Base-by-base conservation (phyloP, 2,113 vertebrate genomes). In the Ciconia stormi region DNA sequence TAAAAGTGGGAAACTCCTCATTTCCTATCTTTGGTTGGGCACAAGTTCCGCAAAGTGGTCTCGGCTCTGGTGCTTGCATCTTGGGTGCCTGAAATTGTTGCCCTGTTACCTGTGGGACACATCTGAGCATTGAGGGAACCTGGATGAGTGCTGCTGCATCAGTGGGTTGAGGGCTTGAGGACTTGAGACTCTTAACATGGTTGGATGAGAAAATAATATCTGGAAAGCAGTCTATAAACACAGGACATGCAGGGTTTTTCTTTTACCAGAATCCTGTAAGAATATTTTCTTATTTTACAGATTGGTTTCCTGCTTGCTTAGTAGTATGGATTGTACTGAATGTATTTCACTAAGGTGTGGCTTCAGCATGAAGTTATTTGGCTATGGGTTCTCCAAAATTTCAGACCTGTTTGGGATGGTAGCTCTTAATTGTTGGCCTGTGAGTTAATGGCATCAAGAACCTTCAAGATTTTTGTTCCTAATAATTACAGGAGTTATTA, bases 381-480 rank as follows among this genome's bases (percentile, higher is more conserved):
- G 34, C 38, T 73, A 2, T 66, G n/a, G 17, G 3, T 80, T 72
- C 66, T 91, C 19, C 50, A 44, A 87, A 72, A 58, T 77, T 88
- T 93, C 58, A 81, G 89, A 42, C 46, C 74, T 88, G 2, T 42
- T 95, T 69, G 87, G 42, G 77, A 63, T 90, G n/a, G 66, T 70
- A 90, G 42, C 18, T 63, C 42, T 73, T 82, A 90, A 55, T 93
- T 86, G 21, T 62, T 94, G 87, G 62, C 38, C 67, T 96, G n/a
- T 67, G 93, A 93, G 18, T 88, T 95, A 87, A 78, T 52, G 67
- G n/a, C 74, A 95, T 85, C 53, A 69, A 53, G 50, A 87, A 66
- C 38, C 40, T 82, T 91, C 46, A 89, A 53, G 44, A 91, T 62
- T 95, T 89, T 94, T 78, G 10, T 85, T 87, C 61, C 38, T 93